A percentile compares a stretch with the other conserved stretches of the same genome.
phyloP scores from a whole-genome alignment of 2,888 invertebrate genomes.

The Dastarcus helophoroides region DNA sequence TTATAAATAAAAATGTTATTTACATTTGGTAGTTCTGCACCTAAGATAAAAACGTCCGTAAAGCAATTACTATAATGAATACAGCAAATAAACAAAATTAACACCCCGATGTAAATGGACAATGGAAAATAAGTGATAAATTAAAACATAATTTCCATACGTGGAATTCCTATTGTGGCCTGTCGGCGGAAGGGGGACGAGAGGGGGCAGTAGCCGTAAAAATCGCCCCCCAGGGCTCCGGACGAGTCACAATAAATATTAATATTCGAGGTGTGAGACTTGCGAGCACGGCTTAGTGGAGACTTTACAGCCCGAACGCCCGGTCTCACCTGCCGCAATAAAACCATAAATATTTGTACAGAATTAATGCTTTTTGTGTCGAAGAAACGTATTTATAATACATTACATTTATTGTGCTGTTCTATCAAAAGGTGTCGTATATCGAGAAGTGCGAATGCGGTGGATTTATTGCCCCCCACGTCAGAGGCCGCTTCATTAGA shows the following conservation, averaged over 20 bases:
- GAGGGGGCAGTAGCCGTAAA: slow-evolving; percentile 36
- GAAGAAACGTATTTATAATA: slow-evolving; percentile 23
- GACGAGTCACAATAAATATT: slow-evolving; percentile 39
- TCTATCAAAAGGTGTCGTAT: slow-evolving; percentile 16
- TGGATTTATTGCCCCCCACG: too few relatives aligned
- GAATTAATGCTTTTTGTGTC: slow-evolving; percentile 34
- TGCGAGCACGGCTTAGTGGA: slow-evolving; percentile 21
- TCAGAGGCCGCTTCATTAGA: too few relatives aligned
- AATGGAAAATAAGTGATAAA: slow-evolving; percentile 37
- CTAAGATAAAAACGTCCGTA: too few relatives aligned
- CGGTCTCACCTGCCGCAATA: slow-evolving; percentile 36
- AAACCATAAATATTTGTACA: slow-evolving; percentile 38
- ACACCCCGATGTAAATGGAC: slow-evolving; percentile 34
- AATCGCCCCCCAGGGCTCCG: slow-evolving; percentile 31
- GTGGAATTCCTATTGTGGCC: slow-evolving; percentile 31
- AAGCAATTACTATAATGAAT: slow-evolving; percentile 29
- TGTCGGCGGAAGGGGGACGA: slow-evolving; percentile 19
- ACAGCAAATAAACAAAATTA: slow-evolving; percentile 37
- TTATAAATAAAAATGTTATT: too few relatives aligned
- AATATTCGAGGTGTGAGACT: slow-evolving; percentile 36
- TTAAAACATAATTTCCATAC: slow-evolving; percentile 37
- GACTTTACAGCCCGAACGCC: slow-evolving; percentile 19
- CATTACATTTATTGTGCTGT: slow-evolving; percentile 25
- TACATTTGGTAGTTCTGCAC: too few relatives aligned
- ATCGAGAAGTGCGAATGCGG: slow-evolving; percentile 11